Percentiles rank a stretch among this genome's conserved stretches.
Evolutionary conservation across 2,888 invertebrate genomes (phyloP).

Genomic region (Mythimna vitellina): DNA sequence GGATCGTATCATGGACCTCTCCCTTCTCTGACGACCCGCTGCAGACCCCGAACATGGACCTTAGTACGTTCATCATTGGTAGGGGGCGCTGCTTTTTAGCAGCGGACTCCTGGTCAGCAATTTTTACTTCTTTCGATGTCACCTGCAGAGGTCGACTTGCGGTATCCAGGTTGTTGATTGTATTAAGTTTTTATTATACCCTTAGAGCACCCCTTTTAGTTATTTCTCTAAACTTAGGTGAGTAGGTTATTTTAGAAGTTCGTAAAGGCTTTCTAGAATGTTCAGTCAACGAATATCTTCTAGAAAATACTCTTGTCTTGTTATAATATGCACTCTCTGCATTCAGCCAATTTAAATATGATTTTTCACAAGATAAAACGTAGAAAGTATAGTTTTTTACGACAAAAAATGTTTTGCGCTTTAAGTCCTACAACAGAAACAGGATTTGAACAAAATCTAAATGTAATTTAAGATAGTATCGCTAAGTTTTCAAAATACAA

Average conservation of each 20-base stretch:
- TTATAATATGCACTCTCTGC: background rate
- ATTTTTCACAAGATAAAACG: slow-evolving; percentile 1
- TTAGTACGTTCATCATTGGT: slow-evolving; percentile 84
- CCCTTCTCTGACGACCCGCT: slow-evolving; percentile 84
- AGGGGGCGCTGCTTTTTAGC: slow-evolving; percentile 29
- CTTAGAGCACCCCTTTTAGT: background rate
- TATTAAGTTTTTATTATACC: background rate
- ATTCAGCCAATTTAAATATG: slow-evolving; percentile 20
- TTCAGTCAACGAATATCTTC: slow-evolving; percentile 9
- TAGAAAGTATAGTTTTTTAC: background rate
- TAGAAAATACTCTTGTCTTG: background rate
- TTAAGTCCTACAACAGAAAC: slow-evolving; percentile 8
- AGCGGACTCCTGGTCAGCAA: slow-evolving; percentile 26
- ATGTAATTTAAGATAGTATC: slow-evolving; percentile 30
- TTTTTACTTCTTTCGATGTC: slow-evolving; percentile 15
- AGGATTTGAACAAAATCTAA: slow-evolving; percentile 19
- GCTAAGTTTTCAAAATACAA: slow-evolving; percentile 35
- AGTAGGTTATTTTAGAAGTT: background rate
- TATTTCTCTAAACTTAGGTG: background rate
- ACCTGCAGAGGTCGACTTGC: background rate
- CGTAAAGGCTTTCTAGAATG: background rate
- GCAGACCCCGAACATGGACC: slow-evolving; percentile 87
- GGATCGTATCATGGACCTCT: slow-evolving; percentile 83
- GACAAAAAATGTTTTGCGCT: slow-evolving; percentile 2
- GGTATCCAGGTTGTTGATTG: background rate